These are phyloP conservation scores for Mellilla xanthometata DNA, from an alignment of 2,888 invertebrate species.

Conservation along the genomic window DNA sequence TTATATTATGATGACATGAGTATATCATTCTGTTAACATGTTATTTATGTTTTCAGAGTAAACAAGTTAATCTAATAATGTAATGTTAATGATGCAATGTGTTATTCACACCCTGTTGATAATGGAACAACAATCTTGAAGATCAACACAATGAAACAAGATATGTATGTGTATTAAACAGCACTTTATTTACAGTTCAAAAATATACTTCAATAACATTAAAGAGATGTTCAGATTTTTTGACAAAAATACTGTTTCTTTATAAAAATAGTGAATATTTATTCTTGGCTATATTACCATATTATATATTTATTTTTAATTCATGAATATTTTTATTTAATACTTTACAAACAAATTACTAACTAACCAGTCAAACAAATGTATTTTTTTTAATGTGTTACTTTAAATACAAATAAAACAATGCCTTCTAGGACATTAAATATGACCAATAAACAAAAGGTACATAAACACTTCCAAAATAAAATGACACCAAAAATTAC, in stretches of 20 bases:
- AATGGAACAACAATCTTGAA: no score
- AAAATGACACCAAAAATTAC: no score
- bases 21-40: no score
- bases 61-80: constrained; percentile 1
- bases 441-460: no score
- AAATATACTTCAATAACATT: constrained; percentile 21
- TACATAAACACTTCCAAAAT: constrained; percentile 1
- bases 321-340: no score
- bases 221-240: constrained; percentile 16
- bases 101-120: constrained; percentile 1
- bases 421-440: no score
- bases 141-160: constrained; percentile 2
- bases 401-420: no score
- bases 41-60: constrained; percentile 1
- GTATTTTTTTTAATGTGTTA: no score
- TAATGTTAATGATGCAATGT: constrained; percentile 24
- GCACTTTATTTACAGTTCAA: constrained; percentile 29
- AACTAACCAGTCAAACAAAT: no score
- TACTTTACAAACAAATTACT: no score
- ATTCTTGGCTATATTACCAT: constrained; percentile 8
- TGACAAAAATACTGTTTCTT: constrained; percentile 29
- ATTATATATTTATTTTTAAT: no score
- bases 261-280: constrained; percentile 21
- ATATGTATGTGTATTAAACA: constrained; percentile 6
- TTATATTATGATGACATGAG: no score